These are phyloP conservation scores for Acromyrmex echinatior DNA, from an alignment of 1,140 invertebrate genomes.

Conservation along the genomic window DNA sequence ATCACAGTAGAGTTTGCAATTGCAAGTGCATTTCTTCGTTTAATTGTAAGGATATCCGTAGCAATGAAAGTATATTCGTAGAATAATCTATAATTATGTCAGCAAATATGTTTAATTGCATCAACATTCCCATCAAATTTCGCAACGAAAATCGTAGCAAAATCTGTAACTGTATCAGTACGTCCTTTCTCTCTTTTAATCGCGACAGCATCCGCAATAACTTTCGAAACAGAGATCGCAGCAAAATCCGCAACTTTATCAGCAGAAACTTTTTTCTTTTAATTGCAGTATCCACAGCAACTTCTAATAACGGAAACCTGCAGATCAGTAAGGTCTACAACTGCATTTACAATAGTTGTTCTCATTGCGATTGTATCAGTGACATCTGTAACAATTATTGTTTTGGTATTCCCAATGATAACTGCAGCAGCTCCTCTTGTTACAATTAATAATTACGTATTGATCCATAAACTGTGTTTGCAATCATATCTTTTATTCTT, in stretches of 20 bases:
- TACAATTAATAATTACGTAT: background rate
- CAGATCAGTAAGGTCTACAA: background rate
- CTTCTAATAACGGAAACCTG: background rate
- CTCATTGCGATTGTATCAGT: background rate
- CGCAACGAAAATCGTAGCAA: background rate
- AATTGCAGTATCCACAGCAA: background rate
- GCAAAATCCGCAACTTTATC: background rate
- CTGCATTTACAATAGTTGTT: background rate
- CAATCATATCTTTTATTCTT: conserved; percentile 20
- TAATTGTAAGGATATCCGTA: background rate
- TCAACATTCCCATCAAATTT: background rate
- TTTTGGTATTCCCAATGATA: background rate
- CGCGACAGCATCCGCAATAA: background rate
- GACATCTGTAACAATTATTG: background rate
- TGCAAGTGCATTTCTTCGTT: background rate
- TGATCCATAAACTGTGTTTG: background rate
- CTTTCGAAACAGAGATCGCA: background rate
- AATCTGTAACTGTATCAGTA: background rate
- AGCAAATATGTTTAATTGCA: background rate
- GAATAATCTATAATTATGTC: no score
- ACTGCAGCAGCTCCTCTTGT: background rate
- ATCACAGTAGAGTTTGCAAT: background rate
- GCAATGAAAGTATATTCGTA: no score
- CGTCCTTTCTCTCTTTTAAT: background rate
- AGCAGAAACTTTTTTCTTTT: background rate